Evolutionary conservation across 2,888 invertebrate species (phyloP), one percentile per base, ranked within the genome.

Genomic region (Globia sparganii): DNA sequence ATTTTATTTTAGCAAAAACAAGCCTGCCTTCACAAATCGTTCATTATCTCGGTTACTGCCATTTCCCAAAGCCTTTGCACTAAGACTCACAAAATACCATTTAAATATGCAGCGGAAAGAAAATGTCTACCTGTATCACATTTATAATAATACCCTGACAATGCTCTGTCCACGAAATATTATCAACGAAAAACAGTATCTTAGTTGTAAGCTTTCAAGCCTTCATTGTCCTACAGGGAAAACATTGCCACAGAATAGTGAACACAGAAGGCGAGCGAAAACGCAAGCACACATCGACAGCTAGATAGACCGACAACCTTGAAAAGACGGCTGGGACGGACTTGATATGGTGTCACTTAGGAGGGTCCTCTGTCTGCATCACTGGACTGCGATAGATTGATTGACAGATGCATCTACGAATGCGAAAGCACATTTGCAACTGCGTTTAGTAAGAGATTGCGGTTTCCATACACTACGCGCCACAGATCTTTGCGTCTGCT

Each of bases 181-280:
- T 79, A 69, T 79, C 78, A 77, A 69, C 59, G 73, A 77, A 77
- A 88, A 75, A 75, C 77, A 74, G 70, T 88, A 81, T 86, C 75
- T 88, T 70, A 75, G 77, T 73, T 66, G 75, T 77, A 74, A 80
- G 75, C 77, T 75, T 83, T 69, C 73, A 82, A 77, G 76, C 59
- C 67, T 75, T 78, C 65, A 83, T 81, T 79, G 77, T 86, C 81
- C 84, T 79, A 73, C 31, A 40, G 77, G 87, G 74, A 80, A 28
- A 61, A 53, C 56, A 65, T 6, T 67, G 58, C 25, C 83, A 77
- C n/a, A 15, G 78, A 77, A 21, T 59, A 59, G 4, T 34, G n/a
- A 2, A 34, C 0, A 18, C 78, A 78, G 83, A 83, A 78, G 78
- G 9, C 18, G 25, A 25, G 43, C 13, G 21, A 66, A 43, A 66